phyloP scores from a whole-genome alignment of 2,797 vertebrate species.

The Eremophila alpestris region DNA sequence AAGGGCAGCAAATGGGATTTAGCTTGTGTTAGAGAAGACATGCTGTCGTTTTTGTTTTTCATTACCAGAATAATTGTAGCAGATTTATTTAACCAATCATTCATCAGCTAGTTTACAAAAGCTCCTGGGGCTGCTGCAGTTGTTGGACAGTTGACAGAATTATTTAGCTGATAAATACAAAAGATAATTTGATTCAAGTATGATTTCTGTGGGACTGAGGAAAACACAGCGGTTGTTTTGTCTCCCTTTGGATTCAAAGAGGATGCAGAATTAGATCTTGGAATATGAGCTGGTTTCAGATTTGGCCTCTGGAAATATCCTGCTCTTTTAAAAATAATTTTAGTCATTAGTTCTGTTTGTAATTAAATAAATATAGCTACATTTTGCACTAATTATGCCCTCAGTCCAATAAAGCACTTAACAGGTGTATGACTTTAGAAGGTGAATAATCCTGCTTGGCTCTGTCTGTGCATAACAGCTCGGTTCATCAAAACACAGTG shows the following conservation, averaged over 20 bases:
- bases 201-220: background rate
- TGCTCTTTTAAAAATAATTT: constrained; percentile 42
- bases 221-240: background rate
- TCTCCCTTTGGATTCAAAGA: constrained; percentile 1
- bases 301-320: constrained; percentile 38
- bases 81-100: constrained; percentile 63
- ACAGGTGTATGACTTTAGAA: constrained; percentile 57
- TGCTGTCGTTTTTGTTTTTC: constrained; percentile 49
- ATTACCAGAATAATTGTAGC: constrained; percentile 57
- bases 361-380: constrained; percentile 58
- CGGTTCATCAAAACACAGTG: constrained; percentile 43
- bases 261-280: constrained; percentile 29
- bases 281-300: background rate
- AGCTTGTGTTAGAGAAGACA: constrained; percentile 41
- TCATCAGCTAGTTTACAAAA: constrained; percentile 54
- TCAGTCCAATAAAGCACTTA: constrained; percentile 40
- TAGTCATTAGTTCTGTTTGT: constrained; percentile 38
- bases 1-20: constrained; percentile 57
- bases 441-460: background rate
- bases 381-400: constrained; percentile 49
- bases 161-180: constrained; percentile 54
- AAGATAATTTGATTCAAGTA: constrained; percentile 46
- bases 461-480: constrained; percentile 1
- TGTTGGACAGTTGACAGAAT: constrained; percentile 60
- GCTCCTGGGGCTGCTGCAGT: constrained; percentile 47